Evolutionary conservation across 1,140 invertebrate genomes (phyloP), one percentile per base, ranked within the genome.

Genomic region (Achatina immaculata): DNA sequence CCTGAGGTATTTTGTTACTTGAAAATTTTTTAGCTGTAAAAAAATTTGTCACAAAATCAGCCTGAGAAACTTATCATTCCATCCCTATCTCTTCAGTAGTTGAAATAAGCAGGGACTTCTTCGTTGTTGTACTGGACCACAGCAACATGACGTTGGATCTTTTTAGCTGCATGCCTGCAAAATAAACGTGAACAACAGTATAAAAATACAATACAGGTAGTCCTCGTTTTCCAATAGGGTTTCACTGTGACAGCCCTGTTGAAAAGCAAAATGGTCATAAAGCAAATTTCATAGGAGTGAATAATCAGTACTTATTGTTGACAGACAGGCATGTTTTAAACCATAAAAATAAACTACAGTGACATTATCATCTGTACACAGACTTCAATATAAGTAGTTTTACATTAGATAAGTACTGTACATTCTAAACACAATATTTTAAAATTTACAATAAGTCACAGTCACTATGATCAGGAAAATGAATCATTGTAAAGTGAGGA

Each of bases 111-210:
- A 19, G 88, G 88, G 0, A 87, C 84, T 72, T 88, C 87, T 62
- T 89, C 88, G 69, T 84, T 83, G 71, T 83, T 89, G 83, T 89
- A 88, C 34, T 88, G 81, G 1, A 89, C 85, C 21, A 42, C 78
- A 19, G 83, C 78, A 0, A 89, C 78, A 81, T 86, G 82, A 24
- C 85, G 78, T 73, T 84, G 83, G 72, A 88, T 86, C 81, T 89
- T 89, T 82, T 86, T 83, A 14, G 88, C 88, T 34, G 88, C 84
- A 69, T 85, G 84, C 78, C 88, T 89, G 86, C 36, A 86, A 86
- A 58, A 76, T 69, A 58, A 77, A 40, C 28, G 24, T 24, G 19
- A 65, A 34, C 11, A 9, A 55, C 31, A 65, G 40, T 45, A 36
- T 21, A 77, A 40, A 77, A 65, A 1, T 38, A 11, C 7, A 28